Evolutionary conservation across 1,140 invertebrate species (phyloP).

Genomic region (Drosophila azteca): DNA sequence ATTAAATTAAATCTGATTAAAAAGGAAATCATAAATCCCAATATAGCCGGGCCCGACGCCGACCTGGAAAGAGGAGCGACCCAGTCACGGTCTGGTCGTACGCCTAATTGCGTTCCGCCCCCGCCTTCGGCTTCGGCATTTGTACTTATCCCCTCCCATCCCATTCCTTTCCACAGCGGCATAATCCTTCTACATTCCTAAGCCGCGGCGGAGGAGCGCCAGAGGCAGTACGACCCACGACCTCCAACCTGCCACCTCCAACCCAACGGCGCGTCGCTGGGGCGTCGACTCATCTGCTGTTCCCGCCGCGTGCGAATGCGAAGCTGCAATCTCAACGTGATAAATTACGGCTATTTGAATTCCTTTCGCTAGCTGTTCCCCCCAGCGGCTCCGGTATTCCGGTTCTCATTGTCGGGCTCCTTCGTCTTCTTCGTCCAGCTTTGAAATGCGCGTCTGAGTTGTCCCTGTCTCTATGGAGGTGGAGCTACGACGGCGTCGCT

Average conservation of each 20-base stretch:
- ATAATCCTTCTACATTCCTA: conserved; percentile 51
- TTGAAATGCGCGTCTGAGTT: conserved; percentile 5
- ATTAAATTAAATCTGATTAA: conserved; percentile 72
- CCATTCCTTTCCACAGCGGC: background rate
- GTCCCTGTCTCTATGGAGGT: conserved; percentile 23
- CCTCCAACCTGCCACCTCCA: background rate
- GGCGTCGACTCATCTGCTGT: conserved; percentile 39
- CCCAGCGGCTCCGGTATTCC: background rate
- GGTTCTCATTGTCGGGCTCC: conserved; percentile 4
- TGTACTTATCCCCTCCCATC: conserved; percentile 7
- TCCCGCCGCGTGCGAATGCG: conserved; percentile 51
- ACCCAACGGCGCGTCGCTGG: background rate
- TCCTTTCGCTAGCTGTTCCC: conserved; percentile 50
- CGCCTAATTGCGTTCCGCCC: conserved; percentile 54
- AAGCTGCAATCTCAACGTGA: conserved; percentile 75
- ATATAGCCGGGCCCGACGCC: conserved; percentile 33
- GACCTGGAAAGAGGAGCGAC: background rate
- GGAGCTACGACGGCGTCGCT: too few relatives aligned
- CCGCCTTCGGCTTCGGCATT: conserved; percentile 28
- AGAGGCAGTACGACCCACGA: background rate
- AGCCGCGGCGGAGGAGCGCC: conserved; percentile 3
- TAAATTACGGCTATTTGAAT: conserved; percentile 76
- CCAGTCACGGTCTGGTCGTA: conserved; percentile 46
- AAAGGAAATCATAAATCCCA: conserved; percentile 69
- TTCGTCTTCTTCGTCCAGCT: conserved; percentile 15